phyloP scores from a whole-genome alignment of 53 echinoderm and acorn worm species.

The Henricia sp. region DNA sequence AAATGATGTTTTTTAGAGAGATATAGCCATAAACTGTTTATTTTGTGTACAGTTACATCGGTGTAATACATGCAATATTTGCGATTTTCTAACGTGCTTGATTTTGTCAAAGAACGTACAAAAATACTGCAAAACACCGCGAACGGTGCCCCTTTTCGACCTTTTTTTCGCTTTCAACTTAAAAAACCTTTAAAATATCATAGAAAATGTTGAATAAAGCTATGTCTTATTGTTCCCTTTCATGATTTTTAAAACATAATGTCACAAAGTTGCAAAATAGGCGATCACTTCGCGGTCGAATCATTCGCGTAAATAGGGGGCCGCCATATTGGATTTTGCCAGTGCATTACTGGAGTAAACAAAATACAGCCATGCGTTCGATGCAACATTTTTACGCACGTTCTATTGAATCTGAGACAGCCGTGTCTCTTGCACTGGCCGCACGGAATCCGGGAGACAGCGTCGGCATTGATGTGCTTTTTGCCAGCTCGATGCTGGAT shows the following conservation, averaged over 20 bases:
- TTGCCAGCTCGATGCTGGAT: too few species aligned
- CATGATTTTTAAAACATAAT: background rate
- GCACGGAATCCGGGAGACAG: too few species aligned
- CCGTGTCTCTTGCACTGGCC: too few species aligned
- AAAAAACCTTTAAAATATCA: background rate
- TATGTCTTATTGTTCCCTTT: background rate
- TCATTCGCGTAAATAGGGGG: background rate
- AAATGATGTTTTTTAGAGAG: too few species aligned
- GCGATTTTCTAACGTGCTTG: background rate
- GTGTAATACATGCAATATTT: too few species aligned
- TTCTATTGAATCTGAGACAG: constrained; percentile 22
- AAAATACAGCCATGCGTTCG: background rate
- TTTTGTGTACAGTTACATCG: too few species aligned
- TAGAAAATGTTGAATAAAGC: background rate
- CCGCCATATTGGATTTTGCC: constrained; percentile 13
- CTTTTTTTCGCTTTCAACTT: background rate
- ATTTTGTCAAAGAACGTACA: background rate
- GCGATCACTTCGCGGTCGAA: background rate
- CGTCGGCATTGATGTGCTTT: too few species aligned
- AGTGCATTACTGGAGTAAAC: constrained; percentile 21
- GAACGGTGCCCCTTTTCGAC: background rate
- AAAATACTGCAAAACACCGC: background rate
- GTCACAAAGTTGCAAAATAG: background rate
- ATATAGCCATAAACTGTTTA: too few species aligned
- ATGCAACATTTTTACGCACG: background rate